Conservation (phyloP, 1,140 invertebrate species). For the Eumeta japonica region DNA sequence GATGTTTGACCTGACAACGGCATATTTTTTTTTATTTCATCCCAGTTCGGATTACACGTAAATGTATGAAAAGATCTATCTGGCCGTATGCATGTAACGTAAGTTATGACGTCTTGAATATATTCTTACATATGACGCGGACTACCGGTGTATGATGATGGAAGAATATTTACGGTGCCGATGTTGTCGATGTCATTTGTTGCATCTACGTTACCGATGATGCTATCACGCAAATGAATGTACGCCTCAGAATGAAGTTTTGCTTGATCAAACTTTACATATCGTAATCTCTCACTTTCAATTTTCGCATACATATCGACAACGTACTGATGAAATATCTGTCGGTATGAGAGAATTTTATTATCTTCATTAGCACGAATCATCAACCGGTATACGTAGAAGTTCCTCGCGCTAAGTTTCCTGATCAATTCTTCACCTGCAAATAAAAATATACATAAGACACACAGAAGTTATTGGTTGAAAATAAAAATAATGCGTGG, state of each 20-base stretch:
- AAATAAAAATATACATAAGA: no score
- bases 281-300: slow-evolving; percentile 18
- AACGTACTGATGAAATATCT: no score
- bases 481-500: no score
- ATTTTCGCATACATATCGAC: slow-evolving; percentile 23
- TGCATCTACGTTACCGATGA: slow-evolving; percentile 15
- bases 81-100: slow-evolving; percentile 41
- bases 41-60: slow-evolving; percentile 52
- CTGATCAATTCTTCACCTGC: slow-evolving; percentile 14
- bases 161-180: slow-evolving; percentile 17
- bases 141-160: slow-evolving; percentile 21
- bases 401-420: slow-evolving; percentile 24
- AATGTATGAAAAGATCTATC: no score
- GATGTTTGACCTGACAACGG: slow-evolving; percentile 16
- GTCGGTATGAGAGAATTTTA: no score
- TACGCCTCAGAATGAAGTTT: slow-evolving; percentile 20
- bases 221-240: no score
- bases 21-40: slow-evolving; percentile 23
- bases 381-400: no score
- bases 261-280: no score
- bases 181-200: slow-evolving; percentile 8
- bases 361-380: no score
- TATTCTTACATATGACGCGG: no score
- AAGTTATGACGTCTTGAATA: slow-evolving; percentile 41
- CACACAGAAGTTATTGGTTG: no score